Evolutionary conservation across 2,888 invertebrate species (phyloP), one percentile per base, ranked within the genome.

Genomic region (Oxycera nigricornis): DNA sequence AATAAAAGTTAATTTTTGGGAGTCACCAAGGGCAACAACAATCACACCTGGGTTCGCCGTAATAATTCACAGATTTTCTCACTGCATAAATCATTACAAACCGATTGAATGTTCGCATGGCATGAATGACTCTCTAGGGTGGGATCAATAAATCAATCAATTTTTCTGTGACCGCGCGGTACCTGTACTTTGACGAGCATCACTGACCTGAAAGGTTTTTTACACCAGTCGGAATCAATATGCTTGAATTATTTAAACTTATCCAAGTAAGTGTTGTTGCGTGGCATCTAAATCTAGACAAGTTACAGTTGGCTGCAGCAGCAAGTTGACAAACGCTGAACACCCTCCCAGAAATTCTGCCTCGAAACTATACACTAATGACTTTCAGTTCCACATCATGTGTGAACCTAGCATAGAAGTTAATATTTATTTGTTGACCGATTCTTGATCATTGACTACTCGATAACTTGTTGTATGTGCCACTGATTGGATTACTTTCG

Each of bases 71-170:
- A 28, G 59, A 74, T 57, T 59, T 74, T 74, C 74, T 74, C 74
- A 59, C 59, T 59, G 74, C 41, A 74, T 74, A 67, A 74, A 68
- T 74, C 68, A 73, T 62, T 46, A 74, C 67, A 61, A 39, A 61
- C 73, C 41, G 61, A 73, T 61, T 73, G 73, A 73, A 73, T 72
- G 55, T 55, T 52, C 72, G 57, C 22, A 20, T 57, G 62, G 73
- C 24, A 50, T 57, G 61, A 72, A 59, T 61, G 46, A 57, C 72
- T 67, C 73, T 46, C 72, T 59, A 20, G 22, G 59, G 68, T 55
- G 72, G 55, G 74, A 72, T 74, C 74, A 76, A 76, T 76, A 76
- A 76, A 76, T 76, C 76, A 76, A 76, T 76, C 76, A 76, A 70
- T 70, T 55, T 55, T 31, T 65, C 65, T 65, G 41, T 65, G 65